Evolutionary conservation across 30 jellyfish, hydroid and myxozoan species (phyloP).

Genomic region (Aurelia aurita complex sp. Pacific): DNA sequence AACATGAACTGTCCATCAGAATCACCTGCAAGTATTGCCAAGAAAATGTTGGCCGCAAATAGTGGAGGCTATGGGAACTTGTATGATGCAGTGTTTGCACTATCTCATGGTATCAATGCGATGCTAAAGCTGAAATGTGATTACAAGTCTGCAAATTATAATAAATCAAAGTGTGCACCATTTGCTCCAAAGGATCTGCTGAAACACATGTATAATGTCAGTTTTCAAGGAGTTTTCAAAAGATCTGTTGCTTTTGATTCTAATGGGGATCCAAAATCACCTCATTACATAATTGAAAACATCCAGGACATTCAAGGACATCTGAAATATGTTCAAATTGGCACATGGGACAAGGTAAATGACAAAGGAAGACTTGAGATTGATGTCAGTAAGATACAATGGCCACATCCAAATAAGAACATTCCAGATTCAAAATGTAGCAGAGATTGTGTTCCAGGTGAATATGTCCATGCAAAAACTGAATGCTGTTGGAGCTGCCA

Average conservation of each 20-base stretch:
- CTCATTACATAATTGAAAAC: conserved; percentile 81
- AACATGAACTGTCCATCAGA: conserved; percentile 30
- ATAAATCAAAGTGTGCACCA: conserved; percentile 47
- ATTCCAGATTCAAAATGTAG: conserved; percentile 82
- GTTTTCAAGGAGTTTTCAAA: conserved; percentile 52
- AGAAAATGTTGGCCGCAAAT: conserved; percentile 39
- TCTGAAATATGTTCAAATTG: conserved; percentile 47
- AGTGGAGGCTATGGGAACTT: conserved; percentile 70
- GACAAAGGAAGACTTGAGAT: conserved; percentile 25
- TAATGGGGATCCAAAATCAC: conserved; percentile 69
- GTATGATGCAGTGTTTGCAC: conserved; percentile 78
- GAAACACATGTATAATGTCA: conserved; percentile 42
- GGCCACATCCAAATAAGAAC: conserved; percentile 56
- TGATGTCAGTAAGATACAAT: conserved; percentile 21
- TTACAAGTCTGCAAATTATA: conserved; percentile 11
- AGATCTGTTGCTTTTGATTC: conserved; percentile 61
- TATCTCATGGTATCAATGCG: conserved; percentile 49
- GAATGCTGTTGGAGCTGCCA: conserved; percentile 92
- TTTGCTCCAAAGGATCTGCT: conserved; percentile 40
- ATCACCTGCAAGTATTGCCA: conserved; percentile 44
- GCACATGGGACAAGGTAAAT: conserved; percentile 61
- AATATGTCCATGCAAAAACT: conserved; percentile 70
- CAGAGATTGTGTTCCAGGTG: conserved; percentile 85
- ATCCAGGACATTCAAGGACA: conserved; percentile 50
- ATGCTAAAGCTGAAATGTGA: conserved; percentile 50